A percentile compares a stretch with the other conserved stretches of the same genome.
phyloP scores from a whole-genome alignment of 2,113 vertebrate genomes.

The Leptobrachium ailaonicum region DNA sequence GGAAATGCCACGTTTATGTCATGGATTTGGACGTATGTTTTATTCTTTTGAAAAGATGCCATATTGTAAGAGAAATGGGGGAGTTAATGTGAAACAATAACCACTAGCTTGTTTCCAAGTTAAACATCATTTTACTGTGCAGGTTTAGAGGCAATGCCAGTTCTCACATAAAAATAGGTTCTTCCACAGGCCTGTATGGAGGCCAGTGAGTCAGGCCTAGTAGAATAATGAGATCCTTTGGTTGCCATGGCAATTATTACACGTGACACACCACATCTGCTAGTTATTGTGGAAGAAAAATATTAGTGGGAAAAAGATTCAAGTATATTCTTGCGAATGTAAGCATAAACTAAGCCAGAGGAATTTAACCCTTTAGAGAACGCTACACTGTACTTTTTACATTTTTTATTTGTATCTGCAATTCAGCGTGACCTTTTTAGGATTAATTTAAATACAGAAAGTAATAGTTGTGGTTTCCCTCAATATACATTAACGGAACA shows the following conservation, averaged over 20 bases:
- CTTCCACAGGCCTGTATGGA: constrained; percentile 40
- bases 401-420: not conserved
- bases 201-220: constrained; percentile 64
- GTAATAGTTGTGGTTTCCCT: not conserved
- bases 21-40: constrained; percentile 33
- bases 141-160: constrained; percentile 56
- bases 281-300: constrained; percentile 86
- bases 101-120: constrained; percentile 58
- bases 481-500: not conserved
- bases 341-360: constrained; percentile 78
- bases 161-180: constrained; percentile 55
- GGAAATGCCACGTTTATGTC: constrained; percentile 38
- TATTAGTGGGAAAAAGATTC: constrained; percentile 78
- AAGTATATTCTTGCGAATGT: constrained; percentile 88
- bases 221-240: constrained; percentile 65
- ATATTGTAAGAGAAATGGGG: constrained; percentile 50
- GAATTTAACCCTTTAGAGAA: constrained; percentile 62
- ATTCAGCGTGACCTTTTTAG: not conserved
- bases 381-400: not conserved
- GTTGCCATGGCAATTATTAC: constrained; percentile 74
- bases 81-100: constrained; percentile 50
- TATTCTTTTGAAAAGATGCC: constrained; percentile 30
- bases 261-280: constrained; percentile 85
- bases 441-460: not conserved
- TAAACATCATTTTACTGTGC: constrained; percentile 57